Percentiles rank a stretch among this genome's conserved stretches.
Conservation (phyloP, 35 echinoderm and acorn worm genomes). For the Ptychodera flava region DNA sequence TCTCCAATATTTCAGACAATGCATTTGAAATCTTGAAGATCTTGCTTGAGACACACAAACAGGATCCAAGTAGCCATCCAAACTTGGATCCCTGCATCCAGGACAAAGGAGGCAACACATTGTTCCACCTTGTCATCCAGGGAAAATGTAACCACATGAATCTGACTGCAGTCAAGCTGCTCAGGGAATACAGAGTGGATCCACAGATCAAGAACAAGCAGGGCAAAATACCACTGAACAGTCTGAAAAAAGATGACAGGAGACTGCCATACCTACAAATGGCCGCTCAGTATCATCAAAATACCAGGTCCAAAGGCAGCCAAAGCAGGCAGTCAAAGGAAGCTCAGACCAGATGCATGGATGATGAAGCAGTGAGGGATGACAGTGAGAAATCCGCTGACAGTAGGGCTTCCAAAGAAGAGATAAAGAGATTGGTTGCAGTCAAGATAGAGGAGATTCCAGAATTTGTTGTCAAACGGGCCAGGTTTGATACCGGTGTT, state of each 20-base stretch:
- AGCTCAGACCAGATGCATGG: not conserved
- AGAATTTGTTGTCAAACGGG: not conserved
- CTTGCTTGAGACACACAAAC: conserved; percentile 24
- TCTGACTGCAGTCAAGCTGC: conserved; percentile 26
- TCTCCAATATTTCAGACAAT: conserved; percentile 25
- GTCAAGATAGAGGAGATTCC: not conserved
- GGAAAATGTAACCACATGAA: conserved; percentile 19
- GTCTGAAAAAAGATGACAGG: conserved; percentile 29
- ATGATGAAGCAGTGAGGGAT: not conserved
- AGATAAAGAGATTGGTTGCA: not conserved
- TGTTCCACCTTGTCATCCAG: conserved; percentile 42
- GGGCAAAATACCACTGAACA: conserved; percentile 37
- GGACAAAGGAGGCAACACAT: conserved; percentile 17
- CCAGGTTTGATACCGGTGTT: too few species aligned
- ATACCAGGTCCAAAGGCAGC: not conserved
- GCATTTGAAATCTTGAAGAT: conserved; percentile 33
- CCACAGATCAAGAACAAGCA: conserved; percentile 31
- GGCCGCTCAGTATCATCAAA: conserved; percentile 29
- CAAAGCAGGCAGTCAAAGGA: not conserved
- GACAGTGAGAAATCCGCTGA: conserved; percentile 9
- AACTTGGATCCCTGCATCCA: conserved; percentile 22
- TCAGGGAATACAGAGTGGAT: conserved; percentile 31
- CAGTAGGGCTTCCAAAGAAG: not conserved
- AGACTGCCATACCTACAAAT: conserved; percentile 27
- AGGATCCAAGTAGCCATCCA: not conserved